Percentiles rank a stretch among this genome's conserved stretches.
phyloP scores from a whole-genome alignment of 2,888 invertebrate species.

The Lycia hirtaria region DNA sequence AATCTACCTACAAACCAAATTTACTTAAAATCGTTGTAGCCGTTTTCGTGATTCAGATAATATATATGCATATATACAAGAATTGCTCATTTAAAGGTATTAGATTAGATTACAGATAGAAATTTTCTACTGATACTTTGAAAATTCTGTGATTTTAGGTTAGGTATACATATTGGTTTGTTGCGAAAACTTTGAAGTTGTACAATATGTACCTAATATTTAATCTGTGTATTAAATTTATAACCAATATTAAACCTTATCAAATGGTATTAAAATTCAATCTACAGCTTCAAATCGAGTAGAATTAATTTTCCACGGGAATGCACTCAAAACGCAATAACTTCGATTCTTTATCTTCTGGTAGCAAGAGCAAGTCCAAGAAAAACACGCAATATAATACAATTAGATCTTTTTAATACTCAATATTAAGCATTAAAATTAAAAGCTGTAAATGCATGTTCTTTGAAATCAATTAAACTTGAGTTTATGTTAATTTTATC shows the following conservation, averaged over 20 bases:
- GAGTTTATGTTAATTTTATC: neutral
- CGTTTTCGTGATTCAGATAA: too few relatives aligned
- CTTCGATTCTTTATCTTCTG: constrained; percentile 30
- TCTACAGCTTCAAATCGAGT: constrained; percentile 20
- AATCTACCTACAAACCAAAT: too few relatives aligned
- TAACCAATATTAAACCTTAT: constrained; percentile 26
- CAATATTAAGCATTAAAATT: constrained; percentile 19
- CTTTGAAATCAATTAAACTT: neutral
- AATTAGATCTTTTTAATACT: constrained; percentile 26
- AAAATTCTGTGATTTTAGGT: too few relatives aligned
- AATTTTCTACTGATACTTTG: too few relatives aligned
- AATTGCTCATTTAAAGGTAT: too few relatives aligned
- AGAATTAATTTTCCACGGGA: constrained; percentile 45
- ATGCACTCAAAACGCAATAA: constrained; percentile 46
- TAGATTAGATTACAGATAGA: too few relatives aligned
- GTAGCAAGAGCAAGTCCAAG: constrained; percentile 15
- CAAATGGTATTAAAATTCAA: constrained; percentile 21
- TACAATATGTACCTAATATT: neutral
- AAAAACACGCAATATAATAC: constrained; percentile 21
- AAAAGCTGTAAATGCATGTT: constrained; percentile 3
- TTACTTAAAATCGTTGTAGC: too few relatives aligned
- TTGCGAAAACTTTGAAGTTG: neutral
- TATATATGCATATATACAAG: too few relatives aligned
- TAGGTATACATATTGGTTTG: too few relatives aligned
- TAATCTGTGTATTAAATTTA: constrained; percentile 1